Evolutionary conservation across 2,113 vertebrate species (phyloP), one percentile per base, ranked within the genome.

Genomic region (Bos javanicus): DNA sequence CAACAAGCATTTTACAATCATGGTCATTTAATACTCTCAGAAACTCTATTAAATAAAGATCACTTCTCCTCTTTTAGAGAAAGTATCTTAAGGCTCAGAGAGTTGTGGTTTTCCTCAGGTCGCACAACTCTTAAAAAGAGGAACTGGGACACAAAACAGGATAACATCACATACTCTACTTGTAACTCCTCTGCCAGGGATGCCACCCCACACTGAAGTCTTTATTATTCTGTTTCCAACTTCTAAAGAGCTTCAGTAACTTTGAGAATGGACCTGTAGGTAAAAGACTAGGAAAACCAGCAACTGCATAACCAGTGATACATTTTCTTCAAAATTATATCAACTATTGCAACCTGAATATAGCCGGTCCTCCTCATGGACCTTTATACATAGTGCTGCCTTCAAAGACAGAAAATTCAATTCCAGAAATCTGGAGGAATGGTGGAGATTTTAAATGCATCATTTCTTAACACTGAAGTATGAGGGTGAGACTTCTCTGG

Each of bases 241-340:
- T 59, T 90, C 67, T 54, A 82, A 86, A 89, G 62, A 52, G 12
- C 14, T 92, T 87, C 46, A 80, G 10, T 46, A 57, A 56, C 39
- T 92, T 54, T 60, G 7, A 87, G 62, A 33, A 85, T 92, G 87
- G 28, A 52, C 9, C 26, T 10, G 36, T 50, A 76, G 4, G 0
- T 84, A 83, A 93, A 94, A 84, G 17, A 57, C 46, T 91, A 94
- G 82, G 54, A 84, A 90, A 95, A 71, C 59, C 90, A 95, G 76
- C 17, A 86, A 71, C 30, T 89, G 5, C 7, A 46, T 64, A 48
- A 5, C 8, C 36, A 84, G 67, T 46, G 36, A 92, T 57, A 90
- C 52, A n/a, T 36, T n/a, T 56, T 62, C 13, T 90, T 90, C 21
- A 28, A 50, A 71, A 93, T 83, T 76, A 39, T 21, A 59, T 1